A percentile compares a stretch with the other conserved stretches of the same genome.
phyloP scores from a whole-genome alignment of 2,888 invertebrate genomes.

The Drosophila imparisetae region DNA sequence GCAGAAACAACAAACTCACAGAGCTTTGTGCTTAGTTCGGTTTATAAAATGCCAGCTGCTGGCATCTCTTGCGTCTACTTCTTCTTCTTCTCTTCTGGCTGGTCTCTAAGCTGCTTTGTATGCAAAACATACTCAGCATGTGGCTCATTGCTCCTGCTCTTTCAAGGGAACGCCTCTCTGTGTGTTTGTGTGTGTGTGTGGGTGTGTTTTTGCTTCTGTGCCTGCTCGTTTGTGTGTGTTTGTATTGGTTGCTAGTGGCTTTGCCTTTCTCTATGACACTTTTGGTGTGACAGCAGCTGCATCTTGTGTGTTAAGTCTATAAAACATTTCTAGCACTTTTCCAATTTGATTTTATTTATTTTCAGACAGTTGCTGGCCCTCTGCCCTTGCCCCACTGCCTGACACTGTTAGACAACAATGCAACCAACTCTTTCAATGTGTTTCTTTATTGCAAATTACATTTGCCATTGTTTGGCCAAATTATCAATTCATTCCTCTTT shows the following conservation, averaged over 20 bases:
- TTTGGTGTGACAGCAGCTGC: constrained; percentile 57
- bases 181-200: constrained; percentile 1
- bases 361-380: constrained; percentile 27
- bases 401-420: constrained; percentile 10
- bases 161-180: background rate
- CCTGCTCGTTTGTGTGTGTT: constrained; percentile 3
- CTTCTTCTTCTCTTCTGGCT: background rate
- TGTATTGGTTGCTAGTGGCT: constrained; percentile 13
- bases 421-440: constrained; percentile 24
- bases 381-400: constrained; percentile 19
- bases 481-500: constrained; percentile 10
- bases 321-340: constrained; percentile 45
- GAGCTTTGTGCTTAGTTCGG: background rate
- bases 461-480: constrained; percentile 20
- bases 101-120: constrained; percentile 16
- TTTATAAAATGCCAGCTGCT: background rate
- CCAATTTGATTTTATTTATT: constrained; percentile 60
- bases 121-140: constrained; percentile 34
- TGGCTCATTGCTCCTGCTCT: constrained; percentile 24
- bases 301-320: constrained; percentile 42
- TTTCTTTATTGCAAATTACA: constrained; percentile 35
- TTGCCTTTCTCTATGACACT: constrained; percentile 38
- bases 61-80: background rate
- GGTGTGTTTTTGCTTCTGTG: constrained; percentile 12
- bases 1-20: background rate